Conservation (phyloP, 1,140 invertebrate genomes). For the Drosophila orosa region DNA sequence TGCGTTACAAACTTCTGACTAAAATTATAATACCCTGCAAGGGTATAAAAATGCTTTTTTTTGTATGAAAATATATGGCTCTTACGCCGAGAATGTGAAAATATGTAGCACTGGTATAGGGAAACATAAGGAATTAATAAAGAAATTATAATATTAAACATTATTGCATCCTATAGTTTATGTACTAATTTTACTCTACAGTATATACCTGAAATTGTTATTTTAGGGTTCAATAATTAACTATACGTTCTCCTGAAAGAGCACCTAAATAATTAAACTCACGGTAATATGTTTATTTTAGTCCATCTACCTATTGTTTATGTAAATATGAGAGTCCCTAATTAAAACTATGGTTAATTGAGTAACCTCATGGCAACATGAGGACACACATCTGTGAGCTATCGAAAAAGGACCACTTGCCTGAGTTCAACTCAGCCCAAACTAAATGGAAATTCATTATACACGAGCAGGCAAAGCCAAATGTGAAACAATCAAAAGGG, state of each 20-base stretch:
- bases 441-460: neutral
- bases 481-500: neutral
- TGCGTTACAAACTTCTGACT: no score
- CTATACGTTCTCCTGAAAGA: neutral
- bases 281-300: neutral
- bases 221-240: neutral
- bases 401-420: neutral
- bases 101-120: no score
- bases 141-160: neutral
- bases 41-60: no score
- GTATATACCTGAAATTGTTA: neutral
- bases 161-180: neutral
- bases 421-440: neutral
- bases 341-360: neutral
- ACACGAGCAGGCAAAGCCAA: constrained; percentile 1
- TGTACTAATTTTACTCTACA: no score
- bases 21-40: no score
- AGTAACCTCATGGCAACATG: neutral
- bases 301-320: neutral
- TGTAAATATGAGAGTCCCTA: neutral
- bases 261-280: neutral
- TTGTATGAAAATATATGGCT: no score
- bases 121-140: neutral
- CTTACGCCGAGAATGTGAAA: no score
- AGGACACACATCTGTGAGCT: neutral